Evolutionary conservation across 1,140 invertebrate species (phyloP).

Genomic region (Drosophila triauraria): DNA sequence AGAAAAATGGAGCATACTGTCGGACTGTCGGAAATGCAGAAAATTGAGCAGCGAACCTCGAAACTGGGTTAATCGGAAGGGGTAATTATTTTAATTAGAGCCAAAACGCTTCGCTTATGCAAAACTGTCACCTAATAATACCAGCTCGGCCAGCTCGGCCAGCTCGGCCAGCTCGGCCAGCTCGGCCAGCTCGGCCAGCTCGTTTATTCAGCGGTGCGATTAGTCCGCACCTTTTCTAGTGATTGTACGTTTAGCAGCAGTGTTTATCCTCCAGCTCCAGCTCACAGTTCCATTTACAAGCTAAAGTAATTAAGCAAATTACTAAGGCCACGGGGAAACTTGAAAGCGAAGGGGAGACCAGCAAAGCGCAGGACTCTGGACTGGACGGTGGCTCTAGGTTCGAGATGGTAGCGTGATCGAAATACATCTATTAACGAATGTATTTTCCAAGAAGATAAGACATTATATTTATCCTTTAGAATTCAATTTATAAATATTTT

Average conservation of each 20-base stretch:
- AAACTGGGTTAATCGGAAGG: constrained; percentile 79
- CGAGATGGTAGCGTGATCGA: constrained; percentile 26
- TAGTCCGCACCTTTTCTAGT: constrained; percentile 40
- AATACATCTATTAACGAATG: background rate
- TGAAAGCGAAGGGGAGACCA: constrained; percentile 30
- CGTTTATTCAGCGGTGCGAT: constrained; percentile 57
- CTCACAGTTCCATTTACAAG: constrained; percentile 54
- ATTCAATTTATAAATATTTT: no score
- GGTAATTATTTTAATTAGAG: constrained; percentile 84
- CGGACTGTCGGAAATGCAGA: constrained; percentile 55
- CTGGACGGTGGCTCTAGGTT: background rate
- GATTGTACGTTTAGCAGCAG: constrained; percentile 38
- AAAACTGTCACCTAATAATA: constrained; percentile 71
- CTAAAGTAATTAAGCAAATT: constrained; percentile 84
- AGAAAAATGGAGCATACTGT: constrained; percentile 55
- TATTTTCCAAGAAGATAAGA: no score
- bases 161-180: constrained; percentile 16
- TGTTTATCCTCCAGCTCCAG: constrained; percentile 25
- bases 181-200: constrained; percentile 8
- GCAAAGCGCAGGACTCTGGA: constrained; percentile 41
- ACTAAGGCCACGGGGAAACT: constrained; percentile 59
- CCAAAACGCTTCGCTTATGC: constrained; percentile 64
- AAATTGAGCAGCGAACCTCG: constrained; percentile 71
- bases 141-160: constrained; percentile 4
- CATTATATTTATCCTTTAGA: background rate